Evolutionary conservation across 2,888 invertebrate genomes (phyloP).

Genomic region (Xanthorhoe spadicearia): DNA sequence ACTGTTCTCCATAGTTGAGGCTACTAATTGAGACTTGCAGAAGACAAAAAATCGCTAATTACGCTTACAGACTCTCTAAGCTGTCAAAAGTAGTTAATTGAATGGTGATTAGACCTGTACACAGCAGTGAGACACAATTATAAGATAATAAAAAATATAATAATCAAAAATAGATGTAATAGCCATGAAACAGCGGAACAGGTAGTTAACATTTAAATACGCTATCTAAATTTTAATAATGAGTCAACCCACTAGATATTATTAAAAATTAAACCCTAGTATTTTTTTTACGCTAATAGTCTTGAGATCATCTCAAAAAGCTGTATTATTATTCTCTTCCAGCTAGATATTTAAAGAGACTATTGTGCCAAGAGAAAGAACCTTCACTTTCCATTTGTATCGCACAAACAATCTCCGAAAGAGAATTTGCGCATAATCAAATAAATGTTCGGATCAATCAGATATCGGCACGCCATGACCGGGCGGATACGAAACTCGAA

Average conservation of each 20-base stretch:
- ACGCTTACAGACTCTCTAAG: too few relatives aligned
- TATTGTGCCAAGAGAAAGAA: constrained; percentile 18
- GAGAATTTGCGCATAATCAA: constrained; percentile 43
- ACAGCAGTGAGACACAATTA: too few relatives aligned
- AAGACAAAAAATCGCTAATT: too few relatives aligned
- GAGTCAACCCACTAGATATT: too few relatives aligned
- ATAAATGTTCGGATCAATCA: constrained; percentile 44
- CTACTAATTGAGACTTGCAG: neutral
- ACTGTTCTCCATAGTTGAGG: neutral
- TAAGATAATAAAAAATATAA: too few relatives aligned
- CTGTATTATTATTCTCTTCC: constrained; percentile 1
- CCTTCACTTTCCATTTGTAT: constrained; percentile 34
- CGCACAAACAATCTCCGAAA: constrained; percentile 33
- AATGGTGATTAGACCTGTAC: too few relatives aligned
- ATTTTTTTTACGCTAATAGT: neutral
- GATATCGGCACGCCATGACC: constrained; percentile 42
- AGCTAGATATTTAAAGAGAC: constrained; percentile 3
- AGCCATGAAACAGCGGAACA: too few relatives aligned
- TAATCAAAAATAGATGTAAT: too few relatives aligned
- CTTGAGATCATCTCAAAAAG: neutral
- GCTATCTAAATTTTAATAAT: too few relatives aligned
- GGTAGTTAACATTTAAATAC: too few relatives aligned
- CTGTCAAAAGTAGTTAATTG: too few relatives aligned
- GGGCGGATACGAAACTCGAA: constrained; percentile 39
- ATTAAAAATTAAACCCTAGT: too few relatives aligned